Base-by-base conservation (phyloP, 1,140 invertebrate genomes). In the Notospermus geniculatus region DNA sequence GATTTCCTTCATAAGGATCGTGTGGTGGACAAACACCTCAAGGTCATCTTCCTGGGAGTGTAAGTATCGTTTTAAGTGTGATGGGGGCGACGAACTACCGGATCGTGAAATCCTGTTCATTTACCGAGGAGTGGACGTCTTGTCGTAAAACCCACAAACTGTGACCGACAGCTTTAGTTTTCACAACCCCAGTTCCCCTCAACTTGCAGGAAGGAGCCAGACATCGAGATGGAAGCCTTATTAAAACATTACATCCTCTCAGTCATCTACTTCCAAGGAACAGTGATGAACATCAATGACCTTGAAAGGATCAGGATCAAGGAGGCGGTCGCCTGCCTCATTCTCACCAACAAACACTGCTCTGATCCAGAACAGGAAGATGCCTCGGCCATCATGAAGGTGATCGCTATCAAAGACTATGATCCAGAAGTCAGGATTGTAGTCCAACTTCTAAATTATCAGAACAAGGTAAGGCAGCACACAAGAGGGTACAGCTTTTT, bases 391-490 rank as follows among this genome's bases (percentile, higher is more conserved):
- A 97, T 97, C 75, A 97, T 97, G 94, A 86, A 93, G 80, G 94
- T 97, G 63, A 97, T 97, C 80, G 95, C 93, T 59, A 96, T 97
- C 75, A 97, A 97, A 85, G 97, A 97, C 83, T 97, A 95, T 83
- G 93, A 91, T 64, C 93, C 96, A 7, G 41, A 60, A 19, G 54
- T 65, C 28, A 43, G 63, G 43, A 55, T 67, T 72, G 96, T 97
- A 73, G 95, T 97, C 76, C 94, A 97, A 80, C 86, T 97, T 64
- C 95, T 97, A 92, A 93, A 96, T 85, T 97, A 97, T 85, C 93
- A 96, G 78, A 97, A 97, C 85, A 97, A 97, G 89, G 93, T 95
- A 1, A n/a, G n/a, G n/a, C n/a, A n/a, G n/a, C n/a, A n/a, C n/a
- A n/a, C n/a, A n/a, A n/a, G n/a, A n/a, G n/a, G n/a, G n/a, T n/a